Evolutionary conservation across 2,797 vertebrate genomes (phyloP).

Genomic region (Cheirogaleus major): DNA sequence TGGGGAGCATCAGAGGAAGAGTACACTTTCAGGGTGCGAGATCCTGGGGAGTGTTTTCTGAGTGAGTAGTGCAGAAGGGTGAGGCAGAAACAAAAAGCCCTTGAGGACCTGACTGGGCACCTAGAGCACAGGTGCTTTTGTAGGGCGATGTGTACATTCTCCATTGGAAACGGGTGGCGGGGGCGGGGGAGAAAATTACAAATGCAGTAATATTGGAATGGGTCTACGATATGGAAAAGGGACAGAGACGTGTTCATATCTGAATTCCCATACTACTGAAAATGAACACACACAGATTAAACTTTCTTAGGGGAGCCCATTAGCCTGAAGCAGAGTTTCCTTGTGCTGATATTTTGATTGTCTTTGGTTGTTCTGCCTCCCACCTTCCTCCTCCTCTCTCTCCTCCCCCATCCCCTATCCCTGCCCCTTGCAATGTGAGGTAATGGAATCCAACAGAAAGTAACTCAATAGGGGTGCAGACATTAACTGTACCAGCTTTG

Average conservation of each 20-base stretch:
- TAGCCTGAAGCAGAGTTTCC: background rate
- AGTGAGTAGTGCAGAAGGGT: background rate
- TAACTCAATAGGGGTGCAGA: background rate
- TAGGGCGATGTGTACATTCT: background rate
- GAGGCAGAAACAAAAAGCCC: background rate
- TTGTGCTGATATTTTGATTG: background rate
- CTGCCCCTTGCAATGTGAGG: background rate
- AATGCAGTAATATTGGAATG: background rate
- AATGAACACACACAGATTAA: background rate
- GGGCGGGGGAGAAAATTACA: too few species aligned
- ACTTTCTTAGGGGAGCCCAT: background rate
- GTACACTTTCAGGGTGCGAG: background rate
- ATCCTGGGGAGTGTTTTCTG: background rate
- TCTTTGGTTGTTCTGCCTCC: background rate
- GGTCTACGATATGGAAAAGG: too few species aligned
- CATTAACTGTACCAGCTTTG: background rate
- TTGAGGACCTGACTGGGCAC: background rate
- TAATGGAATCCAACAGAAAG: background rate
- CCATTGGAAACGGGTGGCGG: accelerated
- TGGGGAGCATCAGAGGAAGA: background rate
- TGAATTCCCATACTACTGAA: background rate
- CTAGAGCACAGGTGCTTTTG: background rate
- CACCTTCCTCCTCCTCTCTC: background rate
- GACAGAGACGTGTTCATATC: background rate
- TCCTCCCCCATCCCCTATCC: accelerated